Base-by-base conservation (phyloP, 2,113 vertebrate genomes). In the Cyanoderma ruficeps region DNA sequence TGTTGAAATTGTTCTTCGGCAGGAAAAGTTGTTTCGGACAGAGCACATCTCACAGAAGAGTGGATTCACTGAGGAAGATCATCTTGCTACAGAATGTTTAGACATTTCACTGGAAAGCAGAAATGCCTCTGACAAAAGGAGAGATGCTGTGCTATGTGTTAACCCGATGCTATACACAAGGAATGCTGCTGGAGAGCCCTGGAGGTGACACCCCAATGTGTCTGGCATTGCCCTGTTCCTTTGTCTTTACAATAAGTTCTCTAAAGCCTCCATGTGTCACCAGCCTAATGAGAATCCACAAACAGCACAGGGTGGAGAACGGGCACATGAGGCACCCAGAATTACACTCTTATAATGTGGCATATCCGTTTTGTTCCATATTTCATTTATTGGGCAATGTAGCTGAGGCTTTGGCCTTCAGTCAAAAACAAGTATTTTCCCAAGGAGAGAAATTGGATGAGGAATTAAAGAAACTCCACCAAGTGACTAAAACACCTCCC, bases 371-470 rank as follows among this genome's bases (percentile, higher is more conserved):
- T 80, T 9, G 16, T 80, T 87, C 35, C 37, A 5, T 60, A 65
- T 42, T 85, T 77, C 37, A 61, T 95, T 94, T 87, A 49, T 13
- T 87, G 56, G 60, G 72, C 39, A 71, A 55, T 42, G 41, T 39
- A 70, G 37, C 13, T 76, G 63, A 94, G 63, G 42, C 68, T 93
- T 90, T 80, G 71, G 83, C 71, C 88, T 94, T 83, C 59, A 33
- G 75, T 80, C 70, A 93, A 88, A 85, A 90, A 1, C 7, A 49
- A 55, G 44, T 52, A 82, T 93, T 96, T 93, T 95, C 87, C 44
- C 81, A 93, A 87, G 63, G 78, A 60, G 17, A 86, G 33, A 91
- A 89, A 76, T 13, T 80, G n/a, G 37, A 79, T 68, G 61, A 76
- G 57, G 53, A 94, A 90, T 79, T 75, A 65, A 95, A 60, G 35